phyloP scores from a whole-genome alignment of 2,113 vertebrate species.

The Eublepharis macularius region DNA sequence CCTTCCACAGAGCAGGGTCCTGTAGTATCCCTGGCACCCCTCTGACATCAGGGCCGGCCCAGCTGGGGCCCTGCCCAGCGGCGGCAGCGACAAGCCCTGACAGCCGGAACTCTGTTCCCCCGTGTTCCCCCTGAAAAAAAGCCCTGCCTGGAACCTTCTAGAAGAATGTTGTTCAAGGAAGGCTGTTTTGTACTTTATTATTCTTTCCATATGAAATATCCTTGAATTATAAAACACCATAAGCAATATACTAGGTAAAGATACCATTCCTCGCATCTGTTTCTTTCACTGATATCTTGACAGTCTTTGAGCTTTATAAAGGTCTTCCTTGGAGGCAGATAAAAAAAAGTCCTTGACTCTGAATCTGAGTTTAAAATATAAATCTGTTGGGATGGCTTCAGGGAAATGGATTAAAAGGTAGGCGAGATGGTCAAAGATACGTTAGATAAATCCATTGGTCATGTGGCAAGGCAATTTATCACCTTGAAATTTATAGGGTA shows the following conservation, averaged over 20 bases:
- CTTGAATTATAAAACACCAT: neutral
- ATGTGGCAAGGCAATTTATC: neutral
- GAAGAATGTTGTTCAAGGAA: neutral
- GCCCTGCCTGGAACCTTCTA: neutral
- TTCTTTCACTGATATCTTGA: neutral
- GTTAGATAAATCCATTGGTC: slow-evolving; percentile 4
- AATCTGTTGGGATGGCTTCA: neutral
- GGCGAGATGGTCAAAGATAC: neutral
- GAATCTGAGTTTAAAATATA: neutral
- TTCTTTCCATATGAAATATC: neutral
- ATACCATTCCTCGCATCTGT: neutral
- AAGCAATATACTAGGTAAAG: neutral
- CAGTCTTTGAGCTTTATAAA: neutral
- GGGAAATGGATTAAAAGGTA: neutral
- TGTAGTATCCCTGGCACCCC: too few species aligned
- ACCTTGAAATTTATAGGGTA: neutral
- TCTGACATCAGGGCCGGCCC: too few species aligned
- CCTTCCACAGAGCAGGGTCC: too few species aligned
- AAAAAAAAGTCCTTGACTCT: neutral
- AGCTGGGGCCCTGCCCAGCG: too few species aligned
- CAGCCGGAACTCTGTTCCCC: too few species aligned
- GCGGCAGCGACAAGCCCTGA: too few species aligned
- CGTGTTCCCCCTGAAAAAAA: too few species aligned
- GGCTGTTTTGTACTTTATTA: neutral
- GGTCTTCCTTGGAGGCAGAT: neutral